Evolutionary conservation across 2,113 vertebrate genomes (phyloP), one percentile per base, ranked within the genome.

Genomic region (Leptobrachium ailaonicum): DNA sequence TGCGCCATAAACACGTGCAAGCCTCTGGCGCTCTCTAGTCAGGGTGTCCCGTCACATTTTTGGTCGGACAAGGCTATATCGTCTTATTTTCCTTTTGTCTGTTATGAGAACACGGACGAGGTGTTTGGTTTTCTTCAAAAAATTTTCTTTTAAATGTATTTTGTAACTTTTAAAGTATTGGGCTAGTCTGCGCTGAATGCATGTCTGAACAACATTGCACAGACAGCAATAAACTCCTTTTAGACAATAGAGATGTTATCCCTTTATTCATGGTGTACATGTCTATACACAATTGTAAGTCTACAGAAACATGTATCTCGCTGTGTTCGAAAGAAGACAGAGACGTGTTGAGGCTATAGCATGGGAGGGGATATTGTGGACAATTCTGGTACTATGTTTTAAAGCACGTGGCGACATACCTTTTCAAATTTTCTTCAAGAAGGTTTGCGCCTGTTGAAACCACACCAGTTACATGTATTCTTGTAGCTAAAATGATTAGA

Each of bases 201-300:
- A 73, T 67, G 76, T 64, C 20, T 71, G 54, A 60, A 45, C 73
- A n/a, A 68, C 71, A 72, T 43, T 68, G 53, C 71, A 80, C 79
- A 69, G 64, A 80, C 71, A 60, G 79, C 79, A 80, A 80, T 80
- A 80, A 80, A 80, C 14, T 75, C 58, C 41, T 45, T 67, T 80
- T 54, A 74, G 68, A 67, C n/a, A n/a, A n/a, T n/a, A n/a, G n/a
- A n/a, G n/a, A n/a, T 14, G 54, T 6, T 47, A 4, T 47, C 45
- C 3, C 8, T 47, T 47, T 47, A 3, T 47, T n/a, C n/a, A n/a
- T n/a, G n/a, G n/a, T n/a, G n/a, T n/a, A 8, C 45, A 4, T 47
- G 45, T 8, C 8, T 47, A 47, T 47, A 47, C 8, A 47, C 45
- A 47, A 47, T 47, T n/a, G n/a, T n/a, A n/a, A n/a, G n/a, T n/a